Percentiles rank a stretch among this genome's conserved stretches.
Conservation (phyloP, 1,140 invertebrate genomes). For the Argopecten irradians region DNA sequence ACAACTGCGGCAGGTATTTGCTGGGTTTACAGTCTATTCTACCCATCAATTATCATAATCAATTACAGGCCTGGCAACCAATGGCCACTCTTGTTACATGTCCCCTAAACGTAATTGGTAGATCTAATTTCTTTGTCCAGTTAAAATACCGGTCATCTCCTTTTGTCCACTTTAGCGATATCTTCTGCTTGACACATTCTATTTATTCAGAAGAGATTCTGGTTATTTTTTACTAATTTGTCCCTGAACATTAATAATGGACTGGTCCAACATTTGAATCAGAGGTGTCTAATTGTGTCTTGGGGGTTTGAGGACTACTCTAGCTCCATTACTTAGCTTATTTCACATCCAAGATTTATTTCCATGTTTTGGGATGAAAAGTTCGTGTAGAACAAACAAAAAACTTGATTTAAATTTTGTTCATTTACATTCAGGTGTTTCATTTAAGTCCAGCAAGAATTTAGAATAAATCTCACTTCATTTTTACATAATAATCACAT, state of each 20-base stretch:
- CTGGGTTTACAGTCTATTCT: background rate
- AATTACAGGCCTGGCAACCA: background rate
- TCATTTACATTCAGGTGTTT: background rate
- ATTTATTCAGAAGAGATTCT: slow-evolving; percentile 23
- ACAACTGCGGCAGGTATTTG: background rate
- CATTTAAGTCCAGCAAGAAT: background rate
- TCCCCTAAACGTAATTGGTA: background rate
- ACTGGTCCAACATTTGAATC: too few species aligned
- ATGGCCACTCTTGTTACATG: background rate
- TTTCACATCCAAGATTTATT: background rate
- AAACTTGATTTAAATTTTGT: background rate
- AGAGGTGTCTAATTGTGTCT: too few species aligned
- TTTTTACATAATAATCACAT: too few species aligned
- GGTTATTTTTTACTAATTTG: too few species aligned
- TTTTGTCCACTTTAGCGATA: background rate
- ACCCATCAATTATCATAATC: background rate
- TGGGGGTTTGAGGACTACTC: background rate
- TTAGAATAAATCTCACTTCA: background rate
- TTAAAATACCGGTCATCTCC: background rate
- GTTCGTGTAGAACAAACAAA: background rate
- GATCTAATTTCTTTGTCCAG: slow-evolving; percentile 10
- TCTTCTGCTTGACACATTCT: background rate
- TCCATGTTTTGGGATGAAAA: background rate
- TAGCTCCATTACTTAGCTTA: background rate
- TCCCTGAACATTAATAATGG: too few species aligned